Evolutionary conservation across 2,888 invertebrate genomes (phyloP).

Genomic region (Leptopilina myrica): DNA sequence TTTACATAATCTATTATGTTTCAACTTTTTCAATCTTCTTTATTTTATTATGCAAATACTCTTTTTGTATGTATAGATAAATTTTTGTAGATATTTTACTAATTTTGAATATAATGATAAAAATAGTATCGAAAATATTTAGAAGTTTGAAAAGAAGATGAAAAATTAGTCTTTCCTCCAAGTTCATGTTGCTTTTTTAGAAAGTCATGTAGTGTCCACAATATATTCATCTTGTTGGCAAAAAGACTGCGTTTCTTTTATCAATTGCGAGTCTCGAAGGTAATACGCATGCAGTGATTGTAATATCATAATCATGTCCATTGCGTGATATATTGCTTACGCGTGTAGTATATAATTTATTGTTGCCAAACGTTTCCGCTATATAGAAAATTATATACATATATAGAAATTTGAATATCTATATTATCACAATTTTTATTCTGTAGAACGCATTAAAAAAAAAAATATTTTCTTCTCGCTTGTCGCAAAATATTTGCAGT

Average conservation of each 20-base stretch:
- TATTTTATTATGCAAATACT: no score
- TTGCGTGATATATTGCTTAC: conserved; percentile 29
- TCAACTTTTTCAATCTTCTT: no score
- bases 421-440: neutral
- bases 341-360: conserved; percentile 30
- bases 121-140: no score
- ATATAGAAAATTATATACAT: neutral
- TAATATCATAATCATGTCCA: conserved; percentile 10
- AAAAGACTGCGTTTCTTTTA: neutral
- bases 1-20: no score
- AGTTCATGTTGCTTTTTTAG: neutral
- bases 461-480: neutral
- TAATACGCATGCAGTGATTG: conserved; percentile 21
- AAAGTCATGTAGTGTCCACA: neutral
- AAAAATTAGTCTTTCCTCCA: neutral
- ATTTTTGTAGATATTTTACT: no score
- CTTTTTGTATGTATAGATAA: no score
- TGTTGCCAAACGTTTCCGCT: conserved; percentile 34
- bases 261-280: neutral
- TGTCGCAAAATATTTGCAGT: neutral
- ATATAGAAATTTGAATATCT: neutral
- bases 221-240: neutral
- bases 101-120: no score
- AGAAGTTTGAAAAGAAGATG: no score
- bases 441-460: neutral